phyloP scores from a whole-genome alignment of 1,140 invertebrate species.

The Eumeta japonica region DNA sequence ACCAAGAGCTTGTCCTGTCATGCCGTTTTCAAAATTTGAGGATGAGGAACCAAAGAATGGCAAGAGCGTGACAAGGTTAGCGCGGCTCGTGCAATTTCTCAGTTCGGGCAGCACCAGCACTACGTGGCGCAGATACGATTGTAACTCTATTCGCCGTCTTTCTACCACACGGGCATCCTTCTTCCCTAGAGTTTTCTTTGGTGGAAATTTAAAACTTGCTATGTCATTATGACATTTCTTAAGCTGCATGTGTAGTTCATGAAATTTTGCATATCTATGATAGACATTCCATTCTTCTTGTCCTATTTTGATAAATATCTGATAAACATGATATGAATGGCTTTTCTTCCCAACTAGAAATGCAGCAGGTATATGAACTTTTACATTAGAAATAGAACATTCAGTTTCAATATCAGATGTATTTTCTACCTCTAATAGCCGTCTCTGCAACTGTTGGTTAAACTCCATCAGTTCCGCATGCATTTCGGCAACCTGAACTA shows the following conservation, averaged over 20 bases:
- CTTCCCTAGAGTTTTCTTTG: conserved; percentile 88
- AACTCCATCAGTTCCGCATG: conserved; percentile 94
- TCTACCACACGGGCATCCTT: conserved; percentile 83
- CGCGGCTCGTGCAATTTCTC: conserved; percentile 65
- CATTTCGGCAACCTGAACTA: conserved; percentile 93
- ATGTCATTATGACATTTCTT: conserved; percentile 80
- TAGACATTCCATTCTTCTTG: conserved; percentile 94
- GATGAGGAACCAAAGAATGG: conserved; percentile 72
- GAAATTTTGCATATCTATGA: conserved; percentile 86
- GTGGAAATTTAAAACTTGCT: conserved; percentile 85
- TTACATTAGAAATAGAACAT: conserved; percentile 63
- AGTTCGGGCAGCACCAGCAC: conserved; percentile 72
- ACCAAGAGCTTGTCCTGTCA: background rate
- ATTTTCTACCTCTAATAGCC: conserved; percentile 62
- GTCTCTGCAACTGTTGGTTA: conserved; percentile 66
- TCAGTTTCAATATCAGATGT: conserved; percentile 39
- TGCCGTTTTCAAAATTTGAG: background rate
- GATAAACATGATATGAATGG: conserved; percentile 83
- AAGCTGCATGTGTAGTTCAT: conserved; percentile 75
- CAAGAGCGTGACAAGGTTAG: conserved; percentile 69
- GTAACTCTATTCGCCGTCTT: conserved; percentile 70
- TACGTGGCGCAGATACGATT: conserved; percentile 77
- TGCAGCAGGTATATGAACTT: conserved; percentile 87
- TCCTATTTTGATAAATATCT: conserved; percentile 83
- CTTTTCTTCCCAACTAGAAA: conserved; percentile 79